Conservation (phyloP, 2,888 invertebrate species). For the Euphydryas editha region DNA sequence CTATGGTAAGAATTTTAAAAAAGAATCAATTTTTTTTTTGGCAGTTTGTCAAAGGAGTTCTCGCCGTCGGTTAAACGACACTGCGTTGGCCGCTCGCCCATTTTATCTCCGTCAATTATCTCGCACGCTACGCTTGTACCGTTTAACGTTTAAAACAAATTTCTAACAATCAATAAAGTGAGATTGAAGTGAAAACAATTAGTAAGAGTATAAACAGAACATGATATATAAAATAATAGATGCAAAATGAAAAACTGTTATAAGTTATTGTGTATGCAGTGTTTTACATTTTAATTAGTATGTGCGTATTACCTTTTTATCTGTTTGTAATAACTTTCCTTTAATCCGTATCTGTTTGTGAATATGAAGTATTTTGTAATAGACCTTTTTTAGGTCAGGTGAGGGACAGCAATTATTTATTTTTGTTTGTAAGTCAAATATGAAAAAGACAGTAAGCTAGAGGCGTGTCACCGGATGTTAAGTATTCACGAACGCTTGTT, state of each 20-base stretch:
- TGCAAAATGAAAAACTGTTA: neutral
- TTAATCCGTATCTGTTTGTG: too few relatives aligned
- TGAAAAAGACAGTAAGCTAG: too few relatives aligned
- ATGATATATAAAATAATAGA: neutral
- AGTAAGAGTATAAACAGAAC: neutral
- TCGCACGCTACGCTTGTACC: constrained; percentile 33
- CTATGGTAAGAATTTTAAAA: neutral
- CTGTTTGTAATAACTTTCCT: too few relatives aligned
- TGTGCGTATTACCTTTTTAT: too few relatives aligned
- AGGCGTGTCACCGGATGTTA: too few relatives aligned
- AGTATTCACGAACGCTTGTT: too few relatives aligned
- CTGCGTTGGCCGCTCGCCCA: constrained; percentile 31
- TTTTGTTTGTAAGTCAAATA: too few relatives aligned
- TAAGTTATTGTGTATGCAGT: too few relatives aligned
- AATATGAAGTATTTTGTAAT: too few relatives aligned
- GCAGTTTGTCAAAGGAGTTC: constrained; percentile 27
- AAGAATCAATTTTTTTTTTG: constrained; percentile 15
- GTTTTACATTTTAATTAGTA: too few relatives aligned
- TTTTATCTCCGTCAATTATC: constrained; percentile 40
- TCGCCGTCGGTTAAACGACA: constrained; percentile 28
- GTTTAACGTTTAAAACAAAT: constrained; percentile 35
- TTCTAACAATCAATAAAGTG: constrained; percentile 34
- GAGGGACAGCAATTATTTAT: too few relatives aligned
- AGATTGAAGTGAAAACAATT: neutral
- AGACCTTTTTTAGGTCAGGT: too few relatives aligned